Percentiles rank a stretch among this genome's conserved stretches.
phyloP scores from a whole-genome alignment of 2,113 vertebrate species.

The Microtus pennsylvanicus region DNA sequence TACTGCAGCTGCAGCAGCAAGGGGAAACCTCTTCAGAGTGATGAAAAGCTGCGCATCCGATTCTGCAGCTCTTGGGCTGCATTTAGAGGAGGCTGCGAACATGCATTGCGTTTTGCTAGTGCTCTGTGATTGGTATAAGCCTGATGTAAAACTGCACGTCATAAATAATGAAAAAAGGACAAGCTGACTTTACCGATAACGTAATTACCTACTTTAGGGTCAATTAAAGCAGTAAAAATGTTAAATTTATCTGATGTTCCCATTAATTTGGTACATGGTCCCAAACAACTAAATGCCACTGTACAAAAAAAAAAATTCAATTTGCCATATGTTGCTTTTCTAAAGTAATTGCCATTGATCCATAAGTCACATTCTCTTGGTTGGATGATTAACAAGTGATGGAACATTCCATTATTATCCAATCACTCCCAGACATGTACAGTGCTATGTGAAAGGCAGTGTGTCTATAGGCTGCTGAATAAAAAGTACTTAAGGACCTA shows the following conservation, averaged over 20 bases:
- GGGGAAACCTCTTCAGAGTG: background rate
- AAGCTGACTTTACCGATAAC: conserved; percentile 59
- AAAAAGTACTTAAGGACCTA: background rate
- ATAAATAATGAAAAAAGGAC: conserved; percentile 57
- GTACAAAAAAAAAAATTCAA: conserved; percentile 61
- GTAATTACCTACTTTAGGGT: conserved; percentile 64
- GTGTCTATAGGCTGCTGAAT: background rate
- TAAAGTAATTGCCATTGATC: conserved; percentile 66
- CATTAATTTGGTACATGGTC: conserved; percentile 66
- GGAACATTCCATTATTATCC: conserved; percentile 49
- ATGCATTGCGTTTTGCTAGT: background rate
- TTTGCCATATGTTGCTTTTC: conserved; percentile 73
- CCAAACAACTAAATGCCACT: conserved; percentile 70
- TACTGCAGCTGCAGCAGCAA: background rate
- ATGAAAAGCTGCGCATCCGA: too few species aligned
- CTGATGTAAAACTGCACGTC: background rate
- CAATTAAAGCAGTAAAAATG: conserved; percentile 63
- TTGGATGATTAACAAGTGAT: conserved; percentile 62
- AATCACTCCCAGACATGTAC: background rate
- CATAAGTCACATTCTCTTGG: conserved; percentile 46
- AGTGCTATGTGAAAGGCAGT: background rate
- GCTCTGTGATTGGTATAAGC: background rate
- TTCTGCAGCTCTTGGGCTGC: background rate
- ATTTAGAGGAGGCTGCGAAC: background rate
- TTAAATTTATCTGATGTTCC: conserved; percentile 68